phyloP scores from a whole-genome alignment of 2,888 invertebrate species.

The Therioaphis trifolii region DNA sequence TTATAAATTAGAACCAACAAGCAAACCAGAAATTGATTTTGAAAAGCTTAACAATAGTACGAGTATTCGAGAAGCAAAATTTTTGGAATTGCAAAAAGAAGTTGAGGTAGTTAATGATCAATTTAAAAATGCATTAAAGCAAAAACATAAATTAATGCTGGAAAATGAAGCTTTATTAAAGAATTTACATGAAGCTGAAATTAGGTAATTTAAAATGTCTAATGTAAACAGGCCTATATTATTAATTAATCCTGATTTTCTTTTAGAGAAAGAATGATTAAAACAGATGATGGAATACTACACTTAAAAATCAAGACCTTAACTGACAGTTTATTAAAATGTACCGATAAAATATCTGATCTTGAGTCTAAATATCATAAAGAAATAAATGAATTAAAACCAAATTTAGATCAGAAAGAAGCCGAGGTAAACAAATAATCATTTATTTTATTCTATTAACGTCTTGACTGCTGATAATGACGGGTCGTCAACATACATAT shows the following conservation, averaged over 20 bases:
- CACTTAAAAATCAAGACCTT: constrained; percentile 43
- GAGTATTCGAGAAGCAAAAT: constrained; percentile 51
- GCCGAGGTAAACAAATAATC: constrained; percentile 32
- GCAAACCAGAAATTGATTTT: constrained; percentile 43
- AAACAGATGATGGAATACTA: constrained; percentile 50
- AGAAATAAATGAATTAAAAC: constrained; percentile 57
- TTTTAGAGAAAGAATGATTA: constrained; percentile 48
- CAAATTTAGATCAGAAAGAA: constrained; percentile 46
- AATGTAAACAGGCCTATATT: not conserved
- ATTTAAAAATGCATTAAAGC: constrained; percentile 45
- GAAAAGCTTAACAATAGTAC: constrained; percentile 53
- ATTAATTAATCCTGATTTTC: not conserved
- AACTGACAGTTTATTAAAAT: constrained; percentile 33
- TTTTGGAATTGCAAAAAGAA: constrained; percentile 63
- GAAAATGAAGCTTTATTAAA: constrained; percentile 50
- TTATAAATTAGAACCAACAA: not conserved
- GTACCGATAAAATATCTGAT: constrained; percentile 32
- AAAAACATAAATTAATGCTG: constrained; percentile 49
- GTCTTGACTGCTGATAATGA: too few relatives aligned
- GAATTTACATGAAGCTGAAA: constrained; percentile 46
- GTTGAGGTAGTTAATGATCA: constrained; percentile 56
- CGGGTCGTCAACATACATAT: too few relatives aligned
- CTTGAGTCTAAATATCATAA: constrained; percentile 41
- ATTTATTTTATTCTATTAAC: too few relatives aligned
- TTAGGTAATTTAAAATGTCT: constrained; percentile 12